Base-by-base conservation (phyloP, 2,113 vertebrate species). In the Oriolus oriolus region DNA sequence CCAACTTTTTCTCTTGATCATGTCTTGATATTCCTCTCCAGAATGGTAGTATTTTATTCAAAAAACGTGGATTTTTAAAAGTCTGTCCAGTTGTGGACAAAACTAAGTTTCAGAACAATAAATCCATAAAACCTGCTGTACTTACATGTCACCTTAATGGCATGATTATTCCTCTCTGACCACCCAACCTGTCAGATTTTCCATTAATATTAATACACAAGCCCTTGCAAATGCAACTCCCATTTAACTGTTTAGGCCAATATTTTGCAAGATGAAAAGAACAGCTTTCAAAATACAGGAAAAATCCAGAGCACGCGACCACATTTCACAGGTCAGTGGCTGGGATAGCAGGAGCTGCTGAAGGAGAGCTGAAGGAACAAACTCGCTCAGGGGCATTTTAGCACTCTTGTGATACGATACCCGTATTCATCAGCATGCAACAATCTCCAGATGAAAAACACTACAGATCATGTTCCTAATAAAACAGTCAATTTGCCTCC, bases 381-480 rank as follows among this genome's bases (percentile, higher is more conserved):
- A 87, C 52, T 93, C 1, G 83, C 96, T 96, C 92, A 92, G 88
- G 96, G 96, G 95, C 93, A 97, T 97, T 97, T 97, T 94, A 94
- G 95, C 96, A 96, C 96, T 97, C 88, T 86, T 92, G 93, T 63
- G 93, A 96, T 96, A 77, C 10, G 71, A 96, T 96, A 94, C 90
- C 90, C 88, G 73, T 95, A 94, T 90, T 95, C 96, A 90, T 95
- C 96, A 96, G 80, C 93, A 94, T 90, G 90, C 83, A 96, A 94
- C 90, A 93, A 92, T 78, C 79, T 93, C 92, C 95, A 96, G 92
- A 89, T 68, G 85, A 96, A 96, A 96, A 96, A 68, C 96, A 92
- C 92, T 89, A 84, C 79, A 94, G 92, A 96, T 97, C 92, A 65
- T 95, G 93, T 95, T 96, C 93, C 93, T 94, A 95, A 96, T 96